Evolutionary conservation across 2,113 vertebrate species (phyloP).

Genomic region (Pandion haliaetus): DNA sequence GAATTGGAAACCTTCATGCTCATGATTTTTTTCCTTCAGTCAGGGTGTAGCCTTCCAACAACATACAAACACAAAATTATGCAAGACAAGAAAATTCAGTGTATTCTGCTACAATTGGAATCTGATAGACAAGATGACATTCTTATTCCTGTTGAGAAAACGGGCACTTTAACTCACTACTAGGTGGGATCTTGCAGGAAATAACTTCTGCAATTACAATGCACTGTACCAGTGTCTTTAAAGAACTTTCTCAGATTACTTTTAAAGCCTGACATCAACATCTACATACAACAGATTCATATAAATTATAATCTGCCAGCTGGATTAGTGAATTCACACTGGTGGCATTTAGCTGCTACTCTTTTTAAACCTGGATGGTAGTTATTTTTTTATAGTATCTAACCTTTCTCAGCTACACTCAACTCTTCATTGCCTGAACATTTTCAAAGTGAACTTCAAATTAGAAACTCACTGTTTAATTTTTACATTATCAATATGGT

Average conservation of each 20-base stretch:
- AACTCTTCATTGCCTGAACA: not conserved
- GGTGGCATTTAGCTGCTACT: constrained; percentile 3
- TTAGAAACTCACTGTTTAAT: not conserved
- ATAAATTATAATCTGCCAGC: not conserved
- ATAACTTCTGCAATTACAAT: not conserved
- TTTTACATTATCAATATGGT: not conserved
- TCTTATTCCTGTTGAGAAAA: constrained; percentile 11
- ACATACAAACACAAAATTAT: not conserved
- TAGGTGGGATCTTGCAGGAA: constrained; percentile 4
- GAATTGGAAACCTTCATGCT: constrained; percentile 19
- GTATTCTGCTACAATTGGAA: not conserved
- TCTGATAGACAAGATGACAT: not conserved
- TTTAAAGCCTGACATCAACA: not conserved
- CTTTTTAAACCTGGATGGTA: not conserved
- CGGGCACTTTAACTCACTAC: constrained; percentile 6
- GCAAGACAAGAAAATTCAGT: not conserved
- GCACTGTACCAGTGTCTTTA: constrained; percentile 50
- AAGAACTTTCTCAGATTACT: not conserved
- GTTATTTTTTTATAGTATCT: not conserved
- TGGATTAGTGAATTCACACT: not conserved
- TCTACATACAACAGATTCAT: not conserved
- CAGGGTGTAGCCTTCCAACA: not conserved
- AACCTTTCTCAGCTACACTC: not conserved
- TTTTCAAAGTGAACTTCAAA: not conserved
- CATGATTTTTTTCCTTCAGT: not conserved